Percentiles rank a stretch among this genome's conserved stretches.
phyloP scores from a whole-genome alignment of 2,888 invertebrate species.

The Himalopsyche kuldschensis region DNA sequence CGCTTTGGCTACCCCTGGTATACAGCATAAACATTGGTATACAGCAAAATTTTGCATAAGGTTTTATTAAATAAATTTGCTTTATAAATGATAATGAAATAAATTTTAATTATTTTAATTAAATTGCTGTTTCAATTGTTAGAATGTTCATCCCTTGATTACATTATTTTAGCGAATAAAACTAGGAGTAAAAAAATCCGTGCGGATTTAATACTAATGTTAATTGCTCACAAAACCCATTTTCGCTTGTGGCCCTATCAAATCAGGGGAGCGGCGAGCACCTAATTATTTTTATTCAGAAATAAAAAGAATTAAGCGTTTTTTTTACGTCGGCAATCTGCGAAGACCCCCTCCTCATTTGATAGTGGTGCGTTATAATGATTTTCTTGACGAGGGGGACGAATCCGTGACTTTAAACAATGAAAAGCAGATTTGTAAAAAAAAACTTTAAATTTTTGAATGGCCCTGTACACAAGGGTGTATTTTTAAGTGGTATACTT shows the following conservation, averaged over 20 bases:
- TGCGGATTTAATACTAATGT: not conserved
- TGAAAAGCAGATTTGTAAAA: constrained; percentile 30
- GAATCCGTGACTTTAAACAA: constrained; percentile 39
- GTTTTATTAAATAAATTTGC: too few relatives aligned
- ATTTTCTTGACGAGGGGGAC: constrained; percentile 20
- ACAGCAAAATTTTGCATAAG: too few relatives aligned
- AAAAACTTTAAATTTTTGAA: constrained; percentile 15
- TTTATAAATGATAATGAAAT: too few relatives aligned
- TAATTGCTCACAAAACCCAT: not conserved
- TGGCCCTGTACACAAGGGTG: constrained; percentile 24
- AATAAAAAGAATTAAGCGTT: constrained; percentile 16
- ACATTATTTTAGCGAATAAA: not conserved
- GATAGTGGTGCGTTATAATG: constrained; percentile 15
- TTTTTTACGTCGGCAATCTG: not conserved
- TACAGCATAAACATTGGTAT: too few relatives aligned
- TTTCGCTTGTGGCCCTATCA: constrained; percentile 7
- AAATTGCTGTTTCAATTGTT: too few relatives aligned
- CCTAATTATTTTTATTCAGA: constrained; percentile 20
- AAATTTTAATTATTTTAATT: too few relatives aligned
- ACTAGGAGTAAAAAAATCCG: not conserved
- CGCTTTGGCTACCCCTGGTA: too few relatives aligned
- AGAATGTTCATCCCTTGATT: not conserved
- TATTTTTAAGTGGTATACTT: constrained; percentile 33
- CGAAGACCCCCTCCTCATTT: not conserved
- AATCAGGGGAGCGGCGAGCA: not conserved